Evolutionary conservation across 2,797 vertebrate genomes (phyloP).

Genomic region (Acipenser transmontanus): DNA sequence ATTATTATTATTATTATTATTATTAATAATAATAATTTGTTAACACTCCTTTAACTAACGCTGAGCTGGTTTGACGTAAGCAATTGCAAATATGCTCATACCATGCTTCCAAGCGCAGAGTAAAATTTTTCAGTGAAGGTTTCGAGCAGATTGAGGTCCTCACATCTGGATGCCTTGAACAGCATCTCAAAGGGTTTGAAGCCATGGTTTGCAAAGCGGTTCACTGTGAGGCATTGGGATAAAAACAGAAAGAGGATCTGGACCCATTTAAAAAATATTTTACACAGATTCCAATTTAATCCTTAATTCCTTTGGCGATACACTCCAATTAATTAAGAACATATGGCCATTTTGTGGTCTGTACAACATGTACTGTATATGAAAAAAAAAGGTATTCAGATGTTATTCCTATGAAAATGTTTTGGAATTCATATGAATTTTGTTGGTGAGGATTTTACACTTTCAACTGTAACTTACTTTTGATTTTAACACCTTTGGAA

Average conservation of each 20-base stretch:
- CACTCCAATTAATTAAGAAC: too few species aligned
- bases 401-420: too few species aligned
- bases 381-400: too few species aligned
- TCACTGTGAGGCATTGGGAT: constrained; percentile 58
- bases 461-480: too few species aligned
- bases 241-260: constrained; percentile 11
- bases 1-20: too few species aligned
- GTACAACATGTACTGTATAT: too few species aligned
- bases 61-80: too few species aligned
- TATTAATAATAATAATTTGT: neutral
- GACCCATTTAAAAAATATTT: neutral
- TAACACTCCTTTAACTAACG: neutral
- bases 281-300: neutral
- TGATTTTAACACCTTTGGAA: too few species aligned
- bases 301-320: too few species aligned
- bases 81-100: constrained; percentile 42
- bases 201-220: constrained; percentile 89
- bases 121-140: constrained; percentile 83
- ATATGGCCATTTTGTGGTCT: too few species aligned
- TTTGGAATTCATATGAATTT: too few species aligned
- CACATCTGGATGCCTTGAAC: constrained; percentile 88
- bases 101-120: constrained; percentile 79
- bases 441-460: too few species aligned
- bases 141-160: constrained; percentile 76
- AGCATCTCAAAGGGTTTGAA: constrained; percentile 96